Evolutionary conservation across 2,888 invertebrate genomes (phyloP), one percentile per base, ranked within the genome.

Genomic region (Palloptera scutellata): DNA sequence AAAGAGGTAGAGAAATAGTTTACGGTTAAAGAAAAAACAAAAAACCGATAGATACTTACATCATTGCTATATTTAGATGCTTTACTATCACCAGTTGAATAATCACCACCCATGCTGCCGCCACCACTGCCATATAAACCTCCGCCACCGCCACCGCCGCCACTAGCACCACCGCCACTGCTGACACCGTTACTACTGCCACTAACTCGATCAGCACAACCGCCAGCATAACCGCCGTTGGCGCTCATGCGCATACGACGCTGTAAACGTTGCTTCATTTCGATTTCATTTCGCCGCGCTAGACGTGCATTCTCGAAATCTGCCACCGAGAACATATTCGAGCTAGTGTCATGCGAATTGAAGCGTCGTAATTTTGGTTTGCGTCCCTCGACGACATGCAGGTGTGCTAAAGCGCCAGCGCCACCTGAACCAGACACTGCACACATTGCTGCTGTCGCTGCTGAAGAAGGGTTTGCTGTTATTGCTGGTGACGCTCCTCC

Each of bases 261-360:
- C 17, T 81, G 81, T 72, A 83, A 68, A 10, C 84, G 78, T 70
- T 84, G 83, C 70, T 83, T 83, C 76, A 85, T 73, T 77, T 85
- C 85, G 68, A 83, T 82, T 76, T 85, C 85, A 70, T 85, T 85
- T 55, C 85, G 84, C 19, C 85, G 77, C 45, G 84, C 84, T 65
- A 85, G 75, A 51, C 85, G 81, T 52, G 85, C 85, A 75, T 85
- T 84, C 75, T 85, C 85, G 73, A 85, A 85, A 70, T 85, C 85
- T 1, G 84, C 84, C 58, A 85, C 85, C 52, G 85, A 85, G 78
- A 85, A 85, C 85, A 85, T 85, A 74, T 85, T 85, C 42, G 84
- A 82, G 75, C 84, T 85, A 13, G 83, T 84, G 64, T 85, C 85
- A 72, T 85, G 85, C 69, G 85, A 85, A 77, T 85, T 85, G 68